Evolutionary conservation across 1,140 invertebrate species (phyloP), one percentile per base, ranked within the genome.

Genomic region (Aricia agestis): DNA sequence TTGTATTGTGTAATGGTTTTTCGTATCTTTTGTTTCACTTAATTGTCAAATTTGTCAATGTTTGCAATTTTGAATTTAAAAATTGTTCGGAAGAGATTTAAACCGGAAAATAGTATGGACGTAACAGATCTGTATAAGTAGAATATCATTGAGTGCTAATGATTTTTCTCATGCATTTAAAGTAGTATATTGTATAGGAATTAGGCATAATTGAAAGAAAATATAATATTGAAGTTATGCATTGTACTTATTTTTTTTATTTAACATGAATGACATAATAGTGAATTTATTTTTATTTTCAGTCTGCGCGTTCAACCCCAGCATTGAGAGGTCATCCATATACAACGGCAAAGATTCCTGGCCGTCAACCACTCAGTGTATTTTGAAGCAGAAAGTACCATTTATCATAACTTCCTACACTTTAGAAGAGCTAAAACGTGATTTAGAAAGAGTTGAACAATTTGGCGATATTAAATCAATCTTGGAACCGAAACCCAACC

Each of bases 301-400:
- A 94, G 93, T 95, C 45, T 95, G 95, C 77, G 93, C 95, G 6
- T 96, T 95, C 77, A 96, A 96, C 78, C 93, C 94, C 9, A 95
- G 94, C 42, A 89, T 96, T 0, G 94, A 96, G 76, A 90, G 95
- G 31, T 86, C 90, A 0, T 95, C 94, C 1, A 93, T 94, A 0
- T 95, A 92, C 74, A 92, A 92, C 41, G 87, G 91, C 11, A 86
- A 82, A 63, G 95, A 96, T 72, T 94, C 93, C 0, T 96, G 95
- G 95, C 93, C 93, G 0, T 80, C 91, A 1, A 95, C 94, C 0
- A 94, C 96, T 66, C 84, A 91, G 66, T 83, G 90, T 6, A 89
- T 93, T 67, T 82, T 93, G 1, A 91, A 91, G 70, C 76, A 89
- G 13, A 89, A 86, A 31, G 84, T 86, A 7, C 95, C 95, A 0